Evolutionary conservation across 2,888 invertebrate species (phyloP), one percentile per base, ranked within the genome.

Genomic region (Temnothorax rugatulus): DNA sequence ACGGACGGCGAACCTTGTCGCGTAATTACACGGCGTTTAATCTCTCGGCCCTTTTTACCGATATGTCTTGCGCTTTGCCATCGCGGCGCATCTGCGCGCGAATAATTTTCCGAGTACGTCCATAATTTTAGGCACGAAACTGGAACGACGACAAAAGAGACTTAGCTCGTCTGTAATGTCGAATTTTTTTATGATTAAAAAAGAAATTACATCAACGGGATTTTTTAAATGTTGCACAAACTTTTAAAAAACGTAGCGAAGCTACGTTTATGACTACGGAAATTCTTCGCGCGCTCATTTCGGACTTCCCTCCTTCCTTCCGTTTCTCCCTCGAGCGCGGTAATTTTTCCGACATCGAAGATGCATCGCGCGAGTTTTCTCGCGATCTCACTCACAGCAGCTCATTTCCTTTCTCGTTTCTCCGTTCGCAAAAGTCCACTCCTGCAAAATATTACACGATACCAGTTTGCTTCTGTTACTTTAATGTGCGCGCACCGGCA

Each of bases 11-110:
- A 85, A 89, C 82, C 90, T 91, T 88, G 90, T 90, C 91, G 87
- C 88, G 88, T 92, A 92, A 93, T 92, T 92, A 92, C 91, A 88
- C 83, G 85, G 76, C 84, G 85, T 86, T 89, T 89, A 85, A 85
- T 86, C 87, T 84, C 84, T 84, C 76, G 83, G 82, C 82, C 77
- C 83, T 86, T 84, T 89, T 86, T 85, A 81, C 84, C 85, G 84
- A 86, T 86, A 87, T 69, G 57, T 79, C 66, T 86, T 75, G 64
- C 84, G 13, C 63, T 77, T 71, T 54, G 50, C 52, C 41, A 73
- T 86, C 61, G 54, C 21, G 59, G 47, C 41, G 74, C 81, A 69
- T 64, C 63, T 38, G 59, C 71, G 61, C 83, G 47, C 64, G 69
- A 44, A 69, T 44, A 38, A 57, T 50, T 59, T 81, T 34, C 47